Base-by-base conservation (phyloP, 2,888 invertebrate species). In the Drosophila neutralis region DNA sequence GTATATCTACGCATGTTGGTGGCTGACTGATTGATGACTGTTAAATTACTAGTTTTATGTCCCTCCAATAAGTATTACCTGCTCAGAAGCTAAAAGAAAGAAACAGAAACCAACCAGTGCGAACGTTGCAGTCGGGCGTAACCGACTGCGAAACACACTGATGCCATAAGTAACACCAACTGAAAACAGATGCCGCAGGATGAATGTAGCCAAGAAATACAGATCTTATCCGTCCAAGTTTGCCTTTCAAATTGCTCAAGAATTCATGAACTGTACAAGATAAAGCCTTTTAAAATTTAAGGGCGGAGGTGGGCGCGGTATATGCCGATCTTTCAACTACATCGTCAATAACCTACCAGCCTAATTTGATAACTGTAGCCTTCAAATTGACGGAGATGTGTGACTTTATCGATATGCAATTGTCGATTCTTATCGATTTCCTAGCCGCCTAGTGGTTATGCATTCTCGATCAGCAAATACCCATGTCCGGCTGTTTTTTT, bases 41-140 rank as follows among this genome's bases (percentile, higher is more conserved):
- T 45, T 45, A 45, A 45, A 45, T 45, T 45, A 8, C 45, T 24
- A 24, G 45, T 45, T 45, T 45, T 24, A 45, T 45, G 45, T 45
- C 15, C 45, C 24, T 45, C 45, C 24, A 45, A 24, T 45, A 45
- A 24, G 21, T 45, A 45, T 45, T 24, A 15, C 15, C 24, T 24
- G 15, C 8, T 24, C 24, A 4, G 45, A 45, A 45, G 24, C 24
- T 15, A 24, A 45, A 4, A 13, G 15, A 15, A 21, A 15, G 21
- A 40, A 21, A 21, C 13, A 7, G 21, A 42, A 42, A 3, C 21
- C 42, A 42, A 42, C 21, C 11, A 42, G 11, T 13, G 11, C 3
- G 6, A 11, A 21, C 3, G 21, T 13, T 42, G 42, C 42, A 6
- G 2, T n/a, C 40, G 40, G 21, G 21, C 13, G 13, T 21, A 21